A percentile compares a stretch with the other conserved stretches of the same genome.
Conservation (phyloP, 1,140 invertebrate genomes). For the Grapholita molesta region DNA sequence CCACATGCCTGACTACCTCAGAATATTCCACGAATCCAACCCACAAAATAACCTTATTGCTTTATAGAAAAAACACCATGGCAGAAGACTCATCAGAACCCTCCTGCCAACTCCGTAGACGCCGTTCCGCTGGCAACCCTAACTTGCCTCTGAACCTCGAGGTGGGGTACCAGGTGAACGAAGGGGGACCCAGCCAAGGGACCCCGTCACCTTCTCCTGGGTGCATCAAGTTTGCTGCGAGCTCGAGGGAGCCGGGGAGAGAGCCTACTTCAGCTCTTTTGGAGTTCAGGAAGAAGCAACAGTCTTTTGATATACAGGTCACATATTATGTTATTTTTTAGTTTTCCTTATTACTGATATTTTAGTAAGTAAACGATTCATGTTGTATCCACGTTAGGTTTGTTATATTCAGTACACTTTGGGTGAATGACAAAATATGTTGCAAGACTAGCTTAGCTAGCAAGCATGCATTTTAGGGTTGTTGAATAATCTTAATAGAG, state of each 20-base stretch:
- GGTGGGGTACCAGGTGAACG: constrained; percentile 57
- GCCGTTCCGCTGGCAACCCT: constrained; percentile 53
- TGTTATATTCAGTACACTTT: too few species aligned
- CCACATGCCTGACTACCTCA: too few species aligned
- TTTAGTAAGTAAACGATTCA: too few species aligned
- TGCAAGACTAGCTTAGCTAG: too few species aligned
- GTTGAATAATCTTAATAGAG: too few species aligned
- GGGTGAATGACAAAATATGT: too few species aligned
- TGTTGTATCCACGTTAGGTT: too few species aligned
- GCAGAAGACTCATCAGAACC: constrained; percentile 41
- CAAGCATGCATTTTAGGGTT: too few species aligned
- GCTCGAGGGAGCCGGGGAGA: constrained; percentile 30
- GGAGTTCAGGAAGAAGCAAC: constrained; percentile 76
- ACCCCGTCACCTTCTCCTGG: constrained; percentile 53
- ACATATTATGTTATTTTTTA: neutral
- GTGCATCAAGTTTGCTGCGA: constrained; percentile 32
- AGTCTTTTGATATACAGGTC: constrained; percentile 76
- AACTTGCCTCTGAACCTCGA: constrained; percentile 63
- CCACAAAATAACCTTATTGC: neutral
- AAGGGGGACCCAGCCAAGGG: constrained; percentile 52
- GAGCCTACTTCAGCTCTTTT: constrained; percentile 39
- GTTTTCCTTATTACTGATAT: neutral
- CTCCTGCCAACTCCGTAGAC: constrained; percentile 52
- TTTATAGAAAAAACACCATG: constrained; percentile 34
- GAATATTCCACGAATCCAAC: too few species aligned